A percentile compares a stretch with the other conserved stretches of the same genome.
Evolutionary conservation across 2,888 invertebrate genomes (phyloP).

Genomic region (Epistrophella euchroma): DNA sequence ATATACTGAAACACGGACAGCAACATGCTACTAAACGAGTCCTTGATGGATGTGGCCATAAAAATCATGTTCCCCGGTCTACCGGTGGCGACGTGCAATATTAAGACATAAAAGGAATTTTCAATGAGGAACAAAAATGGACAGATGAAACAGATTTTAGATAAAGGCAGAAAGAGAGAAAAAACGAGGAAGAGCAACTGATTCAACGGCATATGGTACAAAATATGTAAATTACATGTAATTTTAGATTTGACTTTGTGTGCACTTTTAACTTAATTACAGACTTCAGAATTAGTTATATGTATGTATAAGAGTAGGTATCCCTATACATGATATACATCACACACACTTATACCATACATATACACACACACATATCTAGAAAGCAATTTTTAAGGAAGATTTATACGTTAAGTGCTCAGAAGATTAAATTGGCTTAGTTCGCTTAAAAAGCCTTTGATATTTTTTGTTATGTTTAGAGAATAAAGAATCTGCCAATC

Average conservation of each 20-base stretch:
- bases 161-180: not conserved
- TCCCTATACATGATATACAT: no score
- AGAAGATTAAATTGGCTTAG: not conserved
- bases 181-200: not conserved
- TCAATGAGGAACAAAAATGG: conserved; percentile 52
- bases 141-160: conserved; percentile 59
- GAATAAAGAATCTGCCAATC: not conserved
- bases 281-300: not conserved
- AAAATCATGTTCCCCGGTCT: conserved; percentile 51
- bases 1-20: conserved; percentile 42
- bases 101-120: conserved; percentile 73
- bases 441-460: not conserved
- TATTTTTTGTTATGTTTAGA: not conserved
- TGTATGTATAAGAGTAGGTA: not conserved
- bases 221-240: conserved; percentile 61
- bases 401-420: not conserved
- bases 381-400: not conserved
- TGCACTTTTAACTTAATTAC: conserved; percentile 62
- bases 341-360: no score
- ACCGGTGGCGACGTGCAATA: conserved; percentile 18
- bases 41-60: conserved; percentile 73
- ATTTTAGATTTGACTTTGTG: conserved; percentile 39
- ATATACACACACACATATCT: not conserved
- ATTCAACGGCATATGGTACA: conserved; percentile 40
- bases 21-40: conserved; percentile 57